phyloP scores from a whole-genome alignment of 1,140 invertebrate species.

The Cecropterus lyciades region DNA sequence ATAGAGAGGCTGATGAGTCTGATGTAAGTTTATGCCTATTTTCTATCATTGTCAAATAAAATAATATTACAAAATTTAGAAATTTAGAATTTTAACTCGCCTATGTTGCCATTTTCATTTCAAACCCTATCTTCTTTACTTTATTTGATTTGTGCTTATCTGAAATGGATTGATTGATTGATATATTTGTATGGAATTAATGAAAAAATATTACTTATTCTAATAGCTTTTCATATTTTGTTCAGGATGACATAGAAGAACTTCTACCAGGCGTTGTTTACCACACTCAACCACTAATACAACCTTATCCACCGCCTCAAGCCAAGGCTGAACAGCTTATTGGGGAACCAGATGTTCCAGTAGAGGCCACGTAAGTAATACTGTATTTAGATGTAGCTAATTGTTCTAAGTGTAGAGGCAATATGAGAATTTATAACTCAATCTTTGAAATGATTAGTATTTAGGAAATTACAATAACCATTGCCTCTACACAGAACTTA shows the following conservation, averaged over 20 bases:
- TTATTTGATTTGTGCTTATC: too few relatives aligned
- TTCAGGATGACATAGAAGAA: slow-evolving; percentile 81
- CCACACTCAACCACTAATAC: slow-evolving; percentile 88
- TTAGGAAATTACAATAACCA: background rate
- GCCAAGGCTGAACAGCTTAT: slow-evolving; percentile 88
- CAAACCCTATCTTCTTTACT: too few relatives aligned
- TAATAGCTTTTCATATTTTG: too few relatives aligned
- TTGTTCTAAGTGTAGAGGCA: slow-evolving; percentile 10
- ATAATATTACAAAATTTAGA: too few relatives aligned
- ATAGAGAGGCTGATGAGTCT: slow-evolving; percentile 64
- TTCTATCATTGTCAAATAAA: too few relatives aligned
- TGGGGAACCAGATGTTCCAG: slow-evolving; percentile 88
- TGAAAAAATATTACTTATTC: too few relatives aligned
- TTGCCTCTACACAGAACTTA: slow-evolving; percentile 19
- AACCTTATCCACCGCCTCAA: slow-evolving; percentile 88
- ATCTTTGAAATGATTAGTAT: background rate
- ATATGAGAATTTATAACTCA: background rate
- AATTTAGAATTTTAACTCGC: too few relatives aligned
- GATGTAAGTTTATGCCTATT: slow-evolving; percentile 52
- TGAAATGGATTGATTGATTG: too few relatives aligned
- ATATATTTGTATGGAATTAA: too few relatives aligned
- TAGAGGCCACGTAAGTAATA: slow-evolving; percentile 89
- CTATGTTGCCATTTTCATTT: too few relatives aligned
- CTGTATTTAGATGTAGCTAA: background rate
- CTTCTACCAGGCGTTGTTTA: slow-evolving; percentile 82